Evolutionary conservation across 2,888 invertebrate species (phyloP).

Genomic region (Epirrita christyi): DNA sequence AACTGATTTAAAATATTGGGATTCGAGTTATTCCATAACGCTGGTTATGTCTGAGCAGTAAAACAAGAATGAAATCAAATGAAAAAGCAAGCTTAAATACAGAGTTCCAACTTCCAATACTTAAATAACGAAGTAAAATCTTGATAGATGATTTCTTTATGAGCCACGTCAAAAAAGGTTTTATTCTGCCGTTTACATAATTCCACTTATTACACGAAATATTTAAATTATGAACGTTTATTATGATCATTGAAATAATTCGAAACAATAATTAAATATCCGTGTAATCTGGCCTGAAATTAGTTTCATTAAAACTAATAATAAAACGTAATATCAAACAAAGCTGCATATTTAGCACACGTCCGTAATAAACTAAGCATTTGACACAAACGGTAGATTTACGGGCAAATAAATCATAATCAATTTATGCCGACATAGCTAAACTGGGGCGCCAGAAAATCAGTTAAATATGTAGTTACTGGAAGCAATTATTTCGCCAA

Average conservation of each 20-base stretch:
- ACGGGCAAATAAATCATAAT: conserved; percentile 21
- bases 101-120: too few relatives aligned
- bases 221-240: conserved; percentile 4
- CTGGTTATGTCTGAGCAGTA: too few relatives aligned
- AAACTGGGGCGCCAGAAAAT: conserved; percentile 8
- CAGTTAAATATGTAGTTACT: conserved; percentile 7
- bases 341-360: not conserved
- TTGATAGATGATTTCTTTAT: conserved; percentile 1
- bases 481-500: conserved; percentile 8
- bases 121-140: too few relatives aligned
- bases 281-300: conserved; percentile 10
- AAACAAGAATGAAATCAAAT: too few relatives aligned
- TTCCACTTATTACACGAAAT: not conserved
- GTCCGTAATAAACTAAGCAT: conserved; percentile 1
- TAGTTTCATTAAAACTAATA: conserved; percentile 4
- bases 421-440: conserved; percentile 13
- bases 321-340: too few relatives aligned
- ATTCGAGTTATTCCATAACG: too few relatives aligned
- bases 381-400: conserved; percentile 7
- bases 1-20: not conserved
- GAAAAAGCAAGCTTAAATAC: too few relatives aligned
- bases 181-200: not conserved
- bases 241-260: conserved; percentile 8
- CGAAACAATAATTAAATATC: conserved; percentile 6
- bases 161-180: conserved; percentile 6